A percentile compares a stretch with the other conserved stretches of the same genome.
Conservation (phyloP, 1,140 invertebrate genomes). For the Zaprionus ornatus region DNA sequence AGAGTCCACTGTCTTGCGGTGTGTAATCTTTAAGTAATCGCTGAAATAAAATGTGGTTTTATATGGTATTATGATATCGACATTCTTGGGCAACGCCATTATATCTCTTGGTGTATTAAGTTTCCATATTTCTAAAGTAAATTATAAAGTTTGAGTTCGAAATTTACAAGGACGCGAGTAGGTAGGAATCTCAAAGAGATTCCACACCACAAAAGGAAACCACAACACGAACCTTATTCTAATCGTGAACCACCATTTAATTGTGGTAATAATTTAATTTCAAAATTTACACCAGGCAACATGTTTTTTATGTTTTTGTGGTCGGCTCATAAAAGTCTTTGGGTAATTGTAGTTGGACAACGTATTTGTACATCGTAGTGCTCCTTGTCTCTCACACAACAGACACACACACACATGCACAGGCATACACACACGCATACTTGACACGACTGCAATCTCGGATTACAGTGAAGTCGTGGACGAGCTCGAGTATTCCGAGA, state of each 20-base stretch:
- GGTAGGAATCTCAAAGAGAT: not conserved
- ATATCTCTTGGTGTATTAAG: not conserved
- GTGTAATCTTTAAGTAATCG: conserved; percentile 9
- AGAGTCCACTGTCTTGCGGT: not conserved
- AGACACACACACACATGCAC: conserved; percentile 9
- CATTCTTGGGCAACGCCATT: not conserved
- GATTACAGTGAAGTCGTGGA: conserved; percentile 52
- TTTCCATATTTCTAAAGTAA: not conserved
- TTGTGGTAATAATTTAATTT: conserved; percentile 47
- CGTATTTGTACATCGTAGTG: conserved; percentile 30
- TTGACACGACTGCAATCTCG: conserved; percentile 73
- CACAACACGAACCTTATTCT: conserved; percentile 47
- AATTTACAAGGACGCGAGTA: not conserved
- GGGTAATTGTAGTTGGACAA: conserved; percentile 42
- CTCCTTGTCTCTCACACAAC: conserved; percentile 54
- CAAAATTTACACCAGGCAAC: conserved; percentile 21
- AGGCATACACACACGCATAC: conserved; percentile 42
- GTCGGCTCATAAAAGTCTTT: conserved; percentile 33
- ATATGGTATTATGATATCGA: not conserved
- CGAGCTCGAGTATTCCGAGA: conserved; percentile 34
- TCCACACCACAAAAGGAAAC: conserved; percentile 26
- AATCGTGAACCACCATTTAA: conserved; percentile 68
- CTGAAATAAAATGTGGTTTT: conserved; percentile 19
- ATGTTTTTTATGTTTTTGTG: conserved; percentile 52
- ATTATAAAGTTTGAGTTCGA: not conserved